Evolutionary conservation across 53 echinoderm and acorn worm species (phyloP), one percentile per base, ranked within the genome.

Genomic region (Zoroaster sp.): DNA sequence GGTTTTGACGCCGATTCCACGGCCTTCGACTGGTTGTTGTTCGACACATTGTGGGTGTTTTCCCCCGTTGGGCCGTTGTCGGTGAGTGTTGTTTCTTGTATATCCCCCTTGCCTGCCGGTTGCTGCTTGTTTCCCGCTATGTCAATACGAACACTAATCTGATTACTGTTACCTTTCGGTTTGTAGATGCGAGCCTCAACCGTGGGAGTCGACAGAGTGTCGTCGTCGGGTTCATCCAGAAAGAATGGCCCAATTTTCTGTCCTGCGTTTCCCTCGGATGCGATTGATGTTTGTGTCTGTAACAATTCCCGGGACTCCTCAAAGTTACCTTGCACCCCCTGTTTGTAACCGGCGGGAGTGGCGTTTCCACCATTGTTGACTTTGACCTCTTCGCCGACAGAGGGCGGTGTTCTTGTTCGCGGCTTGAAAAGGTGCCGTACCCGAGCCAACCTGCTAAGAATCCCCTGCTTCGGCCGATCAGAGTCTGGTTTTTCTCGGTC

Each of bases 201-300:
- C 23, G 66, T 13, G 6, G 34, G 88, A 40, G 38, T 38, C 5
- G 68, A 35, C 3, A 45, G 77, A 32, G 5, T 82, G 18, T 89
- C 90, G 0, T 72, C 82, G 20, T 80, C 54, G 1, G 82, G 72
- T 47, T 89, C 90, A 65, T 89, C 90, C 39, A 89, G 65, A 44
- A 81, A 73, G 73, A 89, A 89, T 55, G 90, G 90, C 18, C 90
- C 90, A 37, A 89, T 85, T n/a, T 45, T 69, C n/a, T 85, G 85
- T 40, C 47, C 43, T 13, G 4, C 68, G 42, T 25, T 83, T 6
- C 68, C 46, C 69, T 53, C 70, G 20, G 71, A 49, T 30, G 69
- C 49, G 36, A 5, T 49, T 49, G 52, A 52, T 21, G 70, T 18
- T n/a, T 85, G 85, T 1, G 73, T 82, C 38, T 89, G 78, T 40